phyloP scores from a whole-genome alignment of 2,888 invertebrate species.

The Platynereis dumerilii region DNA sequence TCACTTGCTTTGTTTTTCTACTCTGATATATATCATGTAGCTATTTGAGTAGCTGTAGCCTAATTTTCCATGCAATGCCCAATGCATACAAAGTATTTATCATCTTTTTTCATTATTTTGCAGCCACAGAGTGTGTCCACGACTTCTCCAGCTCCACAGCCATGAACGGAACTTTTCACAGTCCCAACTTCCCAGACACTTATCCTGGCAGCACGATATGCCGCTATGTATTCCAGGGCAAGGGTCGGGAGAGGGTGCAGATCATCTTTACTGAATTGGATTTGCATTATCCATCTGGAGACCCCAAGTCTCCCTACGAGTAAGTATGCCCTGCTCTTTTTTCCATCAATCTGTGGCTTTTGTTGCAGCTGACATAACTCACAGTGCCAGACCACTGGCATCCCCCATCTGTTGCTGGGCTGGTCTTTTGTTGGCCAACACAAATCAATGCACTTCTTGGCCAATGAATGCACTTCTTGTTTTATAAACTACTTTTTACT shows the following conservation, averaged over 20 bases:
- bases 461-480: no score
- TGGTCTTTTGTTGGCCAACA: no score
- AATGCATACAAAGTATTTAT: not conserved
- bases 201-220: constrained; percentile 79
- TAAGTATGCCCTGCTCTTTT: constrained; percentile 37
- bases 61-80: no score
- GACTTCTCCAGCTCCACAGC: constrained; percentile 41
- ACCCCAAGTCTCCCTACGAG: constrained; percentile 47
- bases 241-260: constrained; percentile 80
- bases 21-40: no score
- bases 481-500: no score
- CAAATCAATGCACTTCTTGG: no score
- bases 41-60: no score
- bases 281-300: constrained; percentile 47
- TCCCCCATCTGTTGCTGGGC: no score
- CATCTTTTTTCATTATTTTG: constrained; percentile 26
- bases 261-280: constrained; percentile 70
- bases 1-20: no score
- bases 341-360: no score
- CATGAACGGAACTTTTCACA: constrained; percentile 74
- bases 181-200: constrained; percentile 81
- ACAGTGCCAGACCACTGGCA: no score
- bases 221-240: constrained; percentile 80
- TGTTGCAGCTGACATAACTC: no score
- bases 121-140: constrained; percentile 48